A percentile compares a stretch with the other conserved stretches of the same genome.
phyloP scores from a whole-genome alignment of 2,888 invertebrate species.

The Cryptus viduatorius region DNA sequence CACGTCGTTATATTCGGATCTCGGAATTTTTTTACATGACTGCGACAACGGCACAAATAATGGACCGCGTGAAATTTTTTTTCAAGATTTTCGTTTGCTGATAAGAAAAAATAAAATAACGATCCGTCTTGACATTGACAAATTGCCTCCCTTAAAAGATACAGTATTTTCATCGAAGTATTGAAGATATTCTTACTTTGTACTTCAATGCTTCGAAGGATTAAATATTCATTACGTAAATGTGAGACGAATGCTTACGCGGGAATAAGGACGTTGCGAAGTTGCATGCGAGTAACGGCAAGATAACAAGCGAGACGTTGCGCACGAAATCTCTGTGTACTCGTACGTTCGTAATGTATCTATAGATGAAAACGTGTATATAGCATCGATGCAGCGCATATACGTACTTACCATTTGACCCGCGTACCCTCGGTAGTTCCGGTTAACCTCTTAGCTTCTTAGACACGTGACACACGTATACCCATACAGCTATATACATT shows the following conservation, averaged over 20 bases:
- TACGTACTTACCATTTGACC: slow-evolving; percentile 54
- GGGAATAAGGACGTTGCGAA: too few species aligned
- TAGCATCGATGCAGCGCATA: slow-evolving; percentile 7
- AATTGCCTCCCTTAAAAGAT: too few species aligned
- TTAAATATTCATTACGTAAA: too few species aligned
- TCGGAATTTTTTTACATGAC: too few species aligned
- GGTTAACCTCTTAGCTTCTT: slow-evolving; percentile 45
- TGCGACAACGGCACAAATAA: too few species aligned
- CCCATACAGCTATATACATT: slow-evolving; percentile 4
- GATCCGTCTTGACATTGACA: too few species aligned
- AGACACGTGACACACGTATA: slow-evolving; percentile 39
- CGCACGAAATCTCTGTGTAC: too few species aligned
- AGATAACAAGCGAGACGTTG: background rate
- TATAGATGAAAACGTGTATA: slow-evolving; percentile 17
- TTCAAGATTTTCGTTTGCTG: too few species aligned
- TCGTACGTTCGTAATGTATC: background rate
- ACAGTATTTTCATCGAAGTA: background rate
- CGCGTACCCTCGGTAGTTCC: slow-evolving; percentile 37
- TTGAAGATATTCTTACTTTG: background rate
- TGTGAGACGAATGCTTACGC: too few species aligned
- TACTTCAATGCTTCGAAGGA: background rate
- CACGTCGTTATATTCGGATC: too few species aligned
- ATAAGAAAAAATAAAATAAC: too few species aligned
- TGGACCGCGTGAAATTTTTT: too few species aligned
- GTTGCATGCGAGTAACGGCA: background rate